Evolutionary conservation across 2,888 invertebrate genomes (phyloP).

Genomic region (Capitulum mitella): DNA sequence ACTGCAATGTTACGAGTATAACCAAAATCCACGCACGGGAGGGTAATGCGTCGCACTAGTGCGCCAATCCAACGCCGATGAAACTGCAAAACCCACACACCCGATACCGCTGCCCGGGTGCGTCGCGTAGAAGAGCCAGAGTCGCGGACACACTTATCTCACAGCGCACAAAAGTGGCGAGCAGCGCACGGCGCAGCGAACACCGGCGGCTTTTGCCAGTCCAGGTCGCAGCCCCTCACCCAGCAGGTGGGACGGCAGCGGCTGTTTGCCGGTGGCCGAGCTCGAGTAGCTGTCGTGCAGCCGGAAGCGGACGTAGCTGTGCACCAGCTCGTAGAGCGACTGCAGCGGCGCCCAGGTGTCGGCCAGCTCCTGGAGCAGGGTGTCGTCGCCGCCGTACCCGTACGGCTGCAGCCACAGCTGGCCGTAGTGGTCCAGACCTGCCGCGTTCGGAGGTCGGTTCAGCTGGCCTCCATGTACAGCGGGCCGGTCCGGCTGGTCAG

Average conservation of each 20-base stretch:
- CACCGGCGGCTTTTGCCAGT: no score
- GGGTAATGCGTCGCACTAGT: no score
- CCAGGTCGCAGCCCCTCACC: not conserved
- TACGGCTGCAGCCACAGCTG: not conserved
- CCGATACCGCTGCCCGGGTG: no score
- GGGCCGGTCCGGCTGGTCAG: no score
- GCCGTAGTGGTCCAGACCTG: slow-evolving; percentile 3
- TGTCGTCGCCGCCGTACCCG: not conserved
- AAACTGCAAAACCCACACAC: no score
- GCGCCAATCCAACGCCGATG: no score
- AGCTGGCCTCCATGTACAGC: not conserved
- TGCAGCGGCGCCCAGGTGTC: not conserved
- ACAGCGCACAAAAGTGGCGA: no score
- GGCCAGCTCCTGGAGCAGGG: not conserved
- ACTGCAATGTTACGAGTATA: no score
- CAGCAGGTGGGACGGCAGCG: not conserved
- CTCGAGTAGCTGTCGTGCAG: not conserved
- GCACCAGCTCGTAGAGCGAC: not conserved
- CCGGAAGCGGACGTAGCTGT: not conserved
- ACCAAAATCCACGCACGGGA: no score
- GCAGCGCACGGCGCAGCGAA: no score
- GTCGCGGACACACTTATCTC: no score
- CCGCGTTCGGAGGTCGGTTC: not conserved
- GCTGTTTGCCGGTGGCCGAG: not conserved
- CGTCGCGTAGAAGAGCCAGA: no score